Base-by-base conservation (phyloP, 2,113 vertebrate genomes). In the Chaenogobius annularis region DNA sequence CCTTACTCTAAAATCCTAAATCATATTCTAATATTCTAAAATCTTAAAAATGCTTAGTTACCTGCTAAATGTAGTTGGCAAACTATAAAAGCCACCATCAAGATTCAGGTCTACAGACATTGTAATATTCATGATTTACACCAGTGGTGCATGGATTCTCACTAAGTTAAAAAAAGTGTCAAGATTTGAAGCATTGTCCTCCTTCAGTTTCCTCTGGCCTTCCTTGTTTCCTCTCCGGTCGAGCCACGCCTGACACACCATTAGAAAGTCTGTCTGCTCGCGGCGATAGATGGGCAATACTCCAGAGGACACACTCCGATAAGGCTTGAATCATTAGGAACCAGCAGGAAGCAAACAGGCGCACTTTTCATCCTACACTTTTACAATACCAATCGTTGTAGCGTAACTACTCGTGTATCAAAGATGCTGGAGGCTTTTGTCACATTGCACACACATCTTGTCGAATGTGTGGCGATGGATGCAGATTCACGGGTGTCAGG, bases 81-180 rank as follows among this genome's bases (percentile, higher is more conserved):
- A 74, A 80, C 50, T 62, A 74, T 81, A 69, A 81, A 70, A 81
- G 59, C 67, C 67, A 76, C 66, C 68, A 7, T 48, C 47, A 50
- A n/a, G 15, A 50, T 50, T 50, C 47, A 50, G 15, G 47, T 50
- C 47, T 31, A 31, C 26, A 4, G 26, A 31, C 26, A 4, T 4
- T 31, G 26, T 31, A 19, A 19, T 19, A 22, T 37, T 71, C 63
- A 26, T 69, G 4, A 0, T 17, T 26, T 68, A 52, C 26, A 50
- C 17, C 79, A 81, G 81, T 64, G 70, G 74, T 78, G 79, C 78
- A 67, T 80, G 76, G 78, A 84, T 80, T 82, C 80, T 75, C 66
- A 78, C 82, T 89, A 79, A 84, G 47, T 85, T 74, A n/a, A 78
- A 82, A 65, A 78, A 86, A 77, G 52, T 83, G 84, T 87, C 89